Evolutionary conservation across 2,113 vertebrate species (phyloP).

Genomic region (Myotis brandtii): DNA sequence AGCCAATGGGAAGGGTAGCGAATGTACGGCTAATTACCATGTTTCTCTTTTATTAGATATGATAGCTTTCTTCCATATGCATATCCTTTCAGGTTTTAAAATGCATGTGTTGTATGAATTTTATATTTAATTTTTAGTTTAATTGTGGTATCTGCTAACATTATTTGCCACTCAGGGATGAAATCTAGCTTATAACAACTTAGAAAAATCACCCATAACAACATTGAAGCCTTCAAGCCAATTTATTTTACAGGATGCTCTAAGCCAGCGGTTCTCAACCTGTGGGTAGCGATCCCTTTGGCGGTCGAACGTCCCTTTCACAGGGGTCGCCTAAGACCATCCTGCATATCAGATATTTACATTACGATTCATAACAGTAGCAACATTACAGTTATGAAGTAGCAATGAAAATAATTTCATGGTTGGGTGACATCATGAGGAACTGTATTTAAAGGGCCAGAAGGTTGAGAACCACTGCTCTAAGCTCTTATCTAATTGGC

Average conservation of each 20-base stretch:
- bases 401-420: too few relatives aligned
- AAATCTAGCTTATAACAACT: not conserved
- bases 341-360: too few relatives aligned
- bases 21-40: too few relatives aligned
- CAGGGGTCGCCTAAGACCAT: too few relatives aligned
- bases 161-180: not conserved
- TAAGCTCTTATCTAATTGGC: conserved; percentile 63
- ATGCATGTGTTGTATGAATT: not conserved
- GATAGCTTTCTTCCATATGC: not conserved
- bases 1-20: too few relatives aligned
- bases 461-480: not conserved
- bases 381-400: too few relatives aligned
- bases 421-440: too few relatives aligned
- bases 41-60: too few relatives aligned
- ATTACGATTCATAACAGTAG: too few relatives aligned
- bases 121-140: conserved; percentile 31
- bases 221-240: conserved; percentile 24
- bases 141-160: not conserved
- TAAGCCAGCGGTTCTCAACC: not conserved
- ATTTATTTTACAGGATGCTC: not conserved
- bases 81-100: not conserved
- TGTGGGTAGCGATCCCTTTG: too few relatives aligned
- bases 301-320: too few relatives aligned
- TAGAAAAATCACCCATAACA: conserved; percentile 39
- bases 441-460: too few relatives aligned